Conservation (phyloP, 2,797 vertebrate species). For the Phoebastria nigripes region DNA sequence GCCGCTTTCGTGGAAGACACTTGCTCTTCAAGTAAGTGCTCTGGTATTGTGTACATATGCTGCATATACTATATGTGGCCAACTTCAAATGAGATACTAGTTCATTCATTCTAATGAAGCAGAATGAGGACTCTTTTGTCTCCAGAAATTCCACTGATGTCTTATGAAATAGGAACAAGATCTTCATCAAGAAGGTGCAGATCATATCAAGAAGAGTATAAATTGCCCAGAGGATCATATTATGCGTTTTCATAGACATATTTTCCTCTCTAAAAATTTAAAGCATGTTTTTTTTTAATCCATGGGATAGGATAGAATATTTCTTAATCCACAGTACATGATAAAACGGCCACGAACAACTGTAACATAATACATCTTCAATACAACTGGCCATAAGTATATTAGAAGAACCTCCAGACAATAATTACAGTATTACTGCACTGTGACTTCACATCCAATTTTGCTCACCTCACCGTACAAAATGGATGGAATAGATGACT, state of each 20-base stretch:
- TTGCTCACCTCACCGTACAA: constrained; percentile 1
- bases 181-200: background rate
- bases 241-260: background rate
- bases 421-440: background rate
- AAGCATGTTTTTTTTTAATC: background rate
- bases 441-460: constrained; percentile 22
- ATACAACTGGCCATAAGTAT: background rate
- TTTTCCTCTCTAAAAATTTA: background rate
- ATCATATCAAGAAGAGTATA: background rate
- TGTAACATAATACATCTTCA: background rate
- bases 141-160: constrained; percentile 7
- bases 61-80: background rate
- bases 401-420: constrained; percentile 33
- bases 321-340: background rate
- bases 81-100: constrained; percentile 18
- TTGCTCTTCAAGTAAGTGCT: constrained; percentile 29
- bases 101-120: background rate
- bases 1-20: background rate
- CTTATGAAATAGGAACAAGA: background rate
- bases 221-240: background rate
- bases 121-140: background rate
- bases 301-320: background rate
- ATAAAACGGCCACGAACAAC: background rate
- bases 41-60: background rate
- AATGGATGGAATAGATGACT: constrained; percentile 2